Percentiles rank a stretch among this genome's conserved stretches.
phyloP scores from a whole-genome alignment of 2,888 invertebrate species.

The Synanthedon myopaeformis region DNA sequence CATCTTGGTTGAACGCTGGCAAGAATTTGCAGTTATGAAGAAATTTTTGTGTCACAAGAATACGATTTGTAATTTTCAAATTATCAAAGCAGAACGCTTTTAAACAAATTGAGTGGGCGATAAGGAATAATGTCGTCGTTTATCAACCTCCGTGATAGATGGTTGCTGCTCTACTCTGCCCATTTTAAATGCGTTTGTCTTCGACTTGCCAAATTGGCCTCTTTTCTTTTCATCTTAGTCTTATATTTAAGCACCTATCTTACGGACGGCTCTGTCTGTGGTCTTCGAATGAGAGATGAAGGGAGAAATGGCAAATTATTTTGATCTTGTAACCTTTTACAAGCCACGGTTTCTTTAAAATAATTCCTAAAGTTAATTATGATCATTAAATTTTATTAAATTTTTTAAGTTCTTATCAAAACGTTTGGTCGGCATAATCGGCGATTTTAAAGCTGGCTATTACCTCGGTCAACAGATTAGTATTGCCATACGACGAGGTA shows the following conservation, averaged over 20 bases:
- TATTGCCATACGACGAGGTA: no score
- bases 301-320: conserved; percentile 20
- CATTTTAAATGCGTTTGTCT: conserved; percentile 71
- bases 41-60: conserved; percentile 60
- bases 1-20: conserved; percentile 35
- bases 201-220: conserved; percentile 65
- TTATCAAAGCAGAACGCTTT: conserved; percentile 70
- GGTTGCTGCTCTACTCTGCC: conserved; percentile 65
- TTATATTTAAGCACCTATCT: conserved; percentile 32
- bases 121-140: conserved; percentile 71
- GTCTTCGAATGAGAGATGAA: not conserved
- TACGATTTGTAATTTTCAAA: conserved; percentile 70
- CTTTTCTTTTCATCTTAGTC: conserved; percentile 56
- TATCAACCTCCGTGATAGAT: conserved; percentile 68
- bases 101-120: conserved; percentile 71
- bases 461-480: no score
- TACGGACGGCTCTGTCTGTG: conserved; percentile 1
- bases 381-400: no score
- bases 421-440: no score
- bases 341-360: no score
- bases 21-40: conserved; percentile 51
- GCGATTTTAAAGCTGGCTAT: no score
- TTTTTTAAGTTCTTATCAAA: no score
- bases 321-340: not conserved
- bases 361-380: no score